phyloP scores from a whole-genome alignment of 2,888 invertebrate species.

The Bellardia bayeri region DNA sequence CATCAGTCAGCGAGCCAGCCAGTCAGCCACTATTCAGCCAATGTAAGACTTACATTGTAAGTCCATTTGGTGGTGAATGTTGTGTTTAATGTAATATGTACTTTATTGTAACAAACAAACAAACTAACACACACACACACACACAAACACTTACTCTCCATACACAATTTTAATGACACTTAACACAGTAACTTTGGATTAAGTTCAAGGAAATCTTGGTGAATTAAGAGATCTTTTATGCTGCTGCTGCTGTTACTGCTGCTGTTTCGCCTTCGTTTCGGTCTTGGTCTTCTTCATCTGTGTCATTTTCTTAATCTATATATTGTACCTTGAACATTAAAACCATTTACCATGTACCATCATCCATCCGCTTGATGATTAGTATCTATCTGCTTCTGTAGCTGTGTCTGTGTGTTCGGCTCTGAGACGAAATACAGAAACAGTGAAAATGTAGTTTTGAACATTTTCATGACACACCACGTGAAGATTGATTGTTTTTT shows the following conservation, averaged over 20 bases:
- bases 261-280: slow-evolving; percentile 29
- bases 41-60: slow-evolving; percentile 30
- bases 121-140: background rate
- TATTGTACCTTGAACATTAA: slow-evolving; percentile 54
- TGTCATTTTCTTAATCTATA: slow-evolving; percentile 62
- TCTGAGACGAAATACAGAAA: slow-evolving; percentile 25
- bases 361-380: slow-evolving; percentile 51
- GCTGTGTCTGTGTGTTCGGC: slow-evolving; percentile 15
- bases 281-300: slow-evolving; percentile 12
- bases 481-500: slow-evolving; percentile 81
- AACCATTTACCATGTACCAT: slow-evolving; percentile 58
- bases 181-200: slow-evolving; percentile 66
- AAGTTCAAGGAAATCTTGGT: slow-evolving; percentile 69
- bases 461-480: slow-evolving; percentile 74
- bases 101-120: slow-evolving; percentile 35
- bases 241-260: background rate
- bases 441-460: slow-evolving; percentile 56
- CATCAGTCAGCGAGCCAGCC: slow-evolving; percentile 8
- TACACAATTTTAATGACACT: slow-evolving; percentile 68
- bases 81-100: slow-evolving; percentile 52
- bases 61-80: slow-evolving; percentile 53
- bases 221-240: slow-evolving; percentile 64
- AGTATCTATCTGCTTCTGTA: slow-evolving; percentile 39
- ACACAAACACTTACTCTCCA: slow-evolving; percentile 1
- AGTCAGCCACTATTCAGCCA: slow-evolving; percentile 33